Base-by-base conservation (phyloP, 1,140 invertebrate species). In the Rhopalosiphum padi region DNA sequence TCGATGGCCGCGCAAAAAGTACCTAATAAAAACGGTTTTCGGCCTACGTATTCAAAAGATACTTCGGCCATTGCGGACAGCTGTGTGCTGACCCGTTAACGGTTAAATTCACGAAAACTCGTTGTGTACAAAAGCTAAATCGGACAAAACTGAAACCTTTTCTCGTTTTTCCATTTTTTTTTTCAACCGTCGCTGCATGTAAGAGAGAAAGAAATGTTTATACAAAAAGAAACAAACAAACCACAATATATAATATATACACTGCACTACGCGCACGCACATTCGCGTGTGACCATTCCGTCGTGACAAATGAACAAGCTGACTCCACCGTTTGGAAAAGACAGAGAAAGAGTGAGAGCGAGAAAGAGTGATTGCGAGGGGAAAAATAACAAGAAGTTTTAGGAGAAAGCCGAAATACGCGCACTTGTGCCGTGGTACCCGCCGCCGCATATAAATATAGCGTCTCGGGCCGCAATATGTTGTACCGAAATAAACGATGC, bases 291-390 rank as follows among this genome's bases (percentile, higher is more conserved):
- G 91, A 53, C 43, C 77, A 37, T 51, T 48, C n/a, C 91, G 91
- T 82, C 35, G 68, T 92, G 91, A 92, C 91, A 92, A 83, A 92
- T 85, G 91, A 92, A 92, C 91, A 92, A 48, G 77, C 91, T 83
- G 91, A 92, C 91, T 91, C 41, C 15, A 1, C 41, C 46, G 43
- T 83, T 53, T 22, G 91, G 77, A 82, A 85, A 48, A 6, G 7
- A 15, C 9, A 43, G 37, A 23, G 83, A n/a, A 30, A n/a, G 30
- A 21, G 23, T 1, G 11, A 5, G n/a, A 11, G 46, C 23, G 46
- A 23, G n/a, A 23, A 7, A 35, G 22, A 3, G 21, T 21, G 30
- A 23, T n/a, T 18, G 25, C 25, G 41, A 8, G n/a, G 11, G 22
- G 6, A 11, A 2, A 86, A 41, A 86, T 41, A 86, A 86, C 41